A percentile compares a stretch with the other conserved stretches of the same genome.
These are phyloP conservation scores for Ectemnius lituratus DNA, from an alignment of 2,888 invertebrate genomes.

Conservation along the genomic window DNA sequence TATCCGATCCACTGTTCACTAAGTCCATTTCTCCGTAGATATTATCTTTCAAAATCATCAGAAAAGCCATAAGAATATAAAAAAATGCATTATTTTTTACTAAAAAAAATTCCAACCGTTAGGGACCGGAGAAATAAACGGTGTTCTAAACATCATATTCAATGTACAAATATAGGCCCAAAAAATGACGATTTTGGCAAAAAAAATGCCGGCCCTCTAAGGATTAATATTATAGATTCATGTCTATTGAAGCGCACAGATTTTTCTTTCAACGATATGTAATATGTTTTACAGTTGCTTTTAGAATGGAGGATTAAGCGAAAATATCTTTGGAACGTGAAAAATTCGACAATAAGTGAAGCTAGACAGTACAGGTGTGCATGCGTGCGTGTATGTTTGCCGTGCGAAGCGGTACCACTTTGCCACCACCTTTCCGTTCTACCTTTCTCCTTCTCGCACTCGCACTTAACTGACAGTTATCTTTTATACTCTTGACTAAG, in stretches of 20 bases:
- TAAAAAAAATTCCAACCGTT: too few relatives aligned
- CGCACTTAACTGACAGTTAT: constrained; percentile 1
- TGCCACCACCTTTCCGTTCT: constrained; percentile 24
- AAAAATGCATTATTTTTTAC: too few relatives aligned
- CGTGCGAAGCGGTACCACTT: constrained; percentile 57
- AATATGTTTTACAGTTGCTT: constrained; percentile 14
- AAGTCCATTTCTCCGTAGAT: too few relatives aligned
- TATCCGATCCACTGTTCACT: too few relatives aligned
- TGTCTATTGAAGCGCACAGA: not conserved
- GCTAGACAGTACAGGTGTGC: not conserved
- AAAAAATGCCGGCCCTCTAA: too few relatives aligned
- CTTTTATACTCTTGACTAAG: constrained; percentile 23
- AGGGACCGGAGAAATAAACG: too few relatives aligned
- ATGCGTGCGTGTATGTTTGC: constrained; percentile 48
- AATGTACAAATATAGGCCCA: too few relatives aligned
- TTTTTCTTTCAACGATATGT: not conserved
- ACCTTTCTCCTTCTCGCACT: constrained; percentile 38
- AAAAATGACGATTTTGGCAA: too few relatives aligned
- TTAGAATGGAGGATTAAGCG: constrained; percentile 18
- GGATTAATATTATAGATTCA: not conserved
- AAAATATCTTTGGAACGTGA: constrained; percentile 54
- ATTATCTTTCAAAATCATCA: too few relatives aligned
- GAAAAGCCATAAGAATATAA: too few relatives aligned
- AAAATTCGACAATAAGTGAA: constrained; percentile 53
- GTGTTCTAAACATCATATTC: too few relatives aligned